phyloP scores from a whole-genome alignment of 2,113 vertebrate genomes.

The Elachura formosa region DNA sequence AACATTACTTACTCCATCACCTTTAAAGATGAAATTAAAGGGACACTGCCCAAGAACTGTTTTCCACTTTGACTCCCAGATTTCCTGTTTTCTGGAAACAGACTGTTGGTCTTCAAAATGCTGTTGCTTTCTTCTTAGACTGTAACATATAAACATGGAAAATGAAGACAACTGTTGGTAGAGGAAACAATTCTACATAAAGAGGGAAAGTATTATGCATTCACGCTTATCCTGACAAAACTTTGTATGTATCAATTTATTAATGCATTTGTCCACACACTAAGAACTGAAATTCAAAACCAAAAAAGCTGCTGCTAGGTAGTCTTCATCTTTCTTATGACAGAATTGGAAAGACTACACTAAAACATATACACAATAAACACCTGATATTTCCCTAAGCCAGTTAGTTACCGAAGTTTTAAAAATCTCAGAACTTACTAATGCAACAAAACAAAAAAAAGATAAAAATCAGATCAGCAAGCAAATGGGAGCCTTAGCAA shows the following conservation, averaged over 20 bases:
- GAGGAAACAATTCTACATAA: background rate
- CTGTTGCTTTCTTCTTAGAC: conserved; percentile 68
- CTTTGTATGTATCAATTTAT: background rate
- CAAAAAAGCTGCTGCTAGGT: background rate
- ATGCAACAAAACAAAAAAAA: background rate
- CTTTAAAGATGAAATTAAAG: conserved; percentile 61
- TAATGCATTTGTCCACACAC: background rate
- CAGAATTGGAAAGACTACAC: background rate
- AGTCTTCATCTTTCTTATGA: background rate
- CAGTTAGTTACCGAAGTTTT: background rate
- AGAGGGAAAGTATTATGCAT: background rate
- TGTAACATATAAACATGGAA: conserved; percentile 17
- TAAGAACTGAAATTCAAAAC: background rate
- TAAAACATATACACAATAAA: background rate
- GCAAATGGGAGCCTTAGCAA: background rate
- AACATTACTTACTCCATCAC: conserved; percentile 76
- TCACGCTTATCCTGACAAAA: background rate
- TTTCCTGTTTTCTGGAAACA: conserved; percentile 60
- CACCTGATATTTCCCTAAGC: background rate
- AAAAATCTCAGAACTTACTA: background rate
- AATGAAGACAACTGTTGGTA: background rate
- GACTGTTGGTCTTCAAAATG: conserved; percentile 23
- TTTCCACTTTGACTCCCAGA: conserved; percentile 83
- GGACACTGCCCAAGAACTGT: conserved; percentile 62
- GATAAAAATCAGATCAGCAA: background rate